Conservation (phyloP, 2,797 vertebrate species). For the Phalloptychus januarius region DNA sequence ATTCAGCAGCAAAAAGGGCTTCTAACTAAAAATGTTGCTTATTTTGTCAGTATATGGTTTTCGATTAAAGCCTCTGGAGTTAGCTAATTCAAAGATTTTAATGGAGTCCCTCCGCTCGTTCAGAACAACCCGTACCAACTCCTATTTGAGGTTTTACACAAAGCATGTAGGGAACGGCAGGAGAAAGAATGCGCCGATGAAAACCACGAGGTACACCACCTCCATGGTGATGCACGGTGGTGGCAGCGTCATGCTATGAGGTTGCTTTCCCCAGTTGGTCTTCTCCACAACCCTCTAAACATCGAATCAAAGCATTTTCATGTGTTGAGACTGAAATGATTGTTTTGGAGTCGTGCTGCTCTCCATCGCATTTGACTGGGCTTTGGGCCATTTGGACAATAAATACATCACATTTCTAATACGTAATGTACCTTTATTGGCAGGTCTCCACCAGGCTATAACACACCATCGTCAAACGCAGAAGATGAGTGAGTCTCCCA, state of each 20-base stretch:
- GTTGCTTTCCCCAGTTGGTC: neutral
- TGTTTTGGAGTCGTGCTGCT: neutral
- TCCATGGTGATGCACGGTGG: neutral
- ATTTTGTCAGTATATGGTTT: no score
- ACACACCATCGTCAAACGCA: constrained; percentile 35
- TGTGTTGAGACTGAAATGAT: neutral
- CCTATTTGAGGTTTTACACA: neutral
- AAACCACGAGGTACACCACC: neutral
- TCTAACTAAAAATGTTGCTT: no score
- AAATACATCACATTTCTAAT: neutral
- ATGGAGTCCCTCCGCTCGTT: neutral
- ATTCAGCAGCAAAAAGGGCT: no score
- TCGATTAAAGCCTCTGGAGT: no score
- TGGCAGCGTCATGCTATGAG: neutral
- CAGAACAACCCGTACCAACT: neutral
- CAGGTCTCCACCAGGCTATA: constrained; percentile 44
- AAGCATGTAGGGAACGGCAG: neutral
- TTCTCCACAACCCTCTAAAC: neutral
- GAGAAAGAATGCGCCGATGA: neutral
- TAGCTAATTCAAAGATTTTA: no score
- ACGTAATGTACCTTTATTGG: neutral
- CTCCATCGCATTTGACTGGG: neutral
- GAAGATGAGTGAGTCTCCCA: constrained; percentile 86
- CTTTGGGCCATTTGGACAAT: neutral
- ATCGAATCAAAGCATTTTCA: neutral